Conservation (phyloP, 2,113 vertebrate genomes). For the Chroicocephalus ridibundus region DNA sequence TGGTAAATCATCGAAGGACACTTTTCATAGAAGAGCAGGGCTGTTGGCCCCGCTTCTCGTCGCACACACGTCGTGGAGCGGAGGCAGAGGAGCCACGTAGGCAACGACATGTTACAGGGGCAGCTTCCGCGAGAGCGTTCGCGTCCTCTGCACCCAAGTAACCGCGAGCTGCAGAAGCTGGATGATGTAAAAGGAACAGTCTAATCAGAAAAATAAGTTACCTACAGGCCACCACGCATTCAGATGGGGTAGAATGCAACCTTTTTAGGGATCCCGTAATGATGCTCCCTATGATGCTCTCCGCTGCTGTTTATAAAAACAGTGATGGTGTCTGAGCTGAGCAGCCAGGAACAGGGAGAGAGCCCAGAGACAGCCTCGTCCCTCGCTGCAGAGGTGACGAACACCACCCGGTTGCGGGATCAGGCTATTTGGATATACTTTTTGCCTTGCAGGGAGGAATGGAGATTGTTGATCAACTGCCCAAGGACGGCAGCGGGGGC, state of each 20-base stretch:
- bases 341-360: rapidly evolving
- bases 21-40: neutral
- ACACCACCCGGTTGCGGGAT: neutral
- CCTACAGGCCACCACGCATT: neutral
- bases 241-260: neutral
- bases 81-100: neutral
- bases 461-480: neutral
- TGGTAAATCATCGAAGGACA: conserved; percentile 59
- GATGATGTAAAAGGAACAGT: neutral
- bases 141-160: neutral
- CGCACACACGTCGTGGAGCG: rapidly evolving
- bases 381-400: neutral
- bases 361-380: neutral
- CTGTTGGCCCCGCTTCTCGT: neutral
- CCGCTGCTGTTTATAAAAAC: neutral
- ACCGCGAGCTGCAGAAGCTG: neutral
- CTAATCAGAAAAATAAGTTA: neutral
- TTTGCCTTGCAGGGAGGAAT: neutral
- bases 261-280: neutral
- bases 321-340: neutral
- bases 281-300: neutral
- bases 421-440: rapidly evolving
- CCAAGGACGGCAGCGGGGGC: neutral
- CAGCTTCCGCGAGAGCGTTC: rapidly evolving
- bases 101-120: neutral